Base-by-base conservation (phyloP, 2,888 invertebrate species). In the Chalcosyrphus nemorum region DNA sequence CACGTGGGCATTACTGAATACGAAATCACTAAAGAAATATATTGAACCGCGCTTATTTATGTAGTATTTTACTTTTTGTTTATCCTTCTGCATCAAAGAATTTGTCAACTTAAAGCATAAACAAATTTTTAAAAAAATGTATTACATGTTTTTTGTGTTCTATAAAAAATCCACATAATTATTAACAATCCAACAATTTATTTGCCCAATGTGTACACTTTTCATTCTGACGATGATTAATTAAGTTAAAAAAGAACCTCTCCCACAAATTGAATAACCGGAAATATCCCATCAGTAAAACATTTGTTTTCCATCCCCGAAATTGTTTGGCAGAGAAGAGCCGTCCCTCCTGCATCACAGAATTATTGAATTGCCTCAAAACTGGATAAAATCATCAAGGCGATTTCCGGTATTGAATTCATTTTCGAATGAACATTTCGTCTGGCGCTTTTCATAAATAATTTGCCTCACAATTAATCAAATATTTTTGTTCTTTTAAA, bases 291-390 rank as follows among this genome's bases (percentile, higher is more conserved):
- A 76, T 76, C 52, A 57, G 57, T 38, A 21, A 57, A 47, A 50
- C 47, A 52, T 47, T 71, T 19, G 19, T 15, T 56, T 66, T 41
- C 38, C 45, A 57, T 17, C 57, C 19, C n/a, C n/a, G n/a, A 29
- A 57, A 5, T 21, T 13, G 54, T 19, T 27, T 47, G 35, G 21
- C 5, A 47, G 38, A 17, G 15, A 57, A 38, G 24, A 11, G 35
- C 35, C 45, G n/a, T 24, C 15, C 24, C 17, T 17, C 0, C 38
- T 45, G 24, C 21, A 19, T 41, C 52, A 9, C 52, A 41, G 61
- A 61, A 72, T n/a, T n/a, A n/a, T 72, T 72, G 61, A 72, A 72
- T 72, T 52, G 41, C 17, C 52, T 43, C 50, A 52, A n/a, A 72
- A 72, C 15, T n/a, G 15, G 43, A 68, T 59, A 68, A 76, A 76